Evolutionary conservation across 1,140 invertebrate species (phyloP), one percentile per base, ranked within the genome.

Genomic region (Drosophila subpulchrella): DNA sequence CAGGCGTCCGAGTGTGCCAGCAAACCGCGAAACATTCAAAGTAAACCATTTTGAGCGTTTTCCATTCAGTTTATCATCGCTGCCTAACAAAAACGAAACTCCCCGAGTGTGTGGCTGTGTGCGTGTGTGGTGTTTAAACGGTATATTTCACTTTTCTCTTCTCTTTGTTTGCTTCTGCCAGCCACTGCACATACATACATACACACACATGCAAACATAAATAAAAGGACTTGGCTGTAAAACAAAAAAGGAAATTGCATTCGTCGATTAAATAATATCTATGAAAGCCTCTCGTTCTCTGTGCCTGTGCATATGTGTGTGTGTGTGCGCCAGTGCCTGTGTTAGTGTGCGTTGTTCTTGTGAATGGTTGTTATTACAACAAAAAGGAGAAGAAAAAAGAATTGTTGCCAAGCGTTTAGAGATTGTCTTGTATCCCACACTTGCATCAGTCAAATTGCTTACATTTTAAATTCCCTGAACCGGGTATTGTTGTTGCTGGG

Each of bases 401-500:
- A 55, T 76, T 89, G 72, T 79, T 88, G 62, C 70, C 74, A 86
- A 82, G 68, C 68, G 81, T 82, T 51, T 78, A 38, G 38, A 75
- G 38, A 75, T 67, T 75, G 71, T 57, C 46, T 75, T 41, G 12
- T 34, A 13, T 30, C 20, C n/a, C 38, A n/a, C 24, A 20, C 11
- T 34, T 41, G 12, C 30, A 62, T 30, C 50, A 39, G 47, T 44
- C 41, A 72, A 55, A 51, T 67, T 73, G 63, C 48, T 44, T 59
- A 30, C 46, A 73, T 42, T 56, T 39, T 34, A 66, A 47, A 57
- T 57, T 50, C 53, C 66, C 41, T 54, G 17, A 17, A 27, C 34
- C 24, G 54, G 34, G 15, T 30, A 50, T 20, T 46, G 17, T 27
- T 15, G 47, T 27, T 27, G 42, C 50, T 71, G 66, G 42, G 4